Base-by-base conservation (phyloP, 2,797 vertebrate genomes). In the Hydrophis major region DNA sequence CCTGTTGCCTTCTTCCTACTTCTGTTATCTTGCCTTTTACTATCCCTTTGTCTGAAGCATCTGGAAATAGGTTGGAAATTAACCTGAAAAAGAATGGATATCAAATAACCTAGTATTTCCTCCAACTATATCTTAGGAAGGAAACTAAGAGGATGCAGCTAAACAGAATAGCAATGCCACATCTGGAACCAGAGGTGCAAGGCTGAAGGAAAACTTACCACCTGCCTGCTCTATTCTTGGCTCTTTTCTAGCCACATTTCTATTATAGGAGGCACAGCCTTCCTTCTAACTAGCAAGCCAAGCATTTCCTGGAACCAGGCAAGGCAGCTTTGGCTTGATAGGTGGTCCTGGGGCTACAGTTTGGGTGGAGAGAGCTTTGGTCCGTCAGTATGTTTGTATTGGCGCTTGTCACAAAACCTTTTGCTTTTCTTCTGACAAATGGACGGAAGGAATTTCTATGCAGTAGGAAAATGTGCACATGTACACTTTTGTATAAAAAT, bases 291-390 rank as follows among this genome's bases (percentile, higher is more conserved):
- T 12, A 93, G 5, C 94, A 37, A 42, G 92, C 89, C 0, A 91
- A 93, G 93, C 94, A 3, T 5, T 94, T 96, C 93, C 93, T 92
- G 95, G 95, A 95, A 93, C 91, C 90, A 1, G 8, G 94, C 93
- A 92, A 92, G 92, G 78, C n/a, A 0, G 50, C 86, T 63, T 59
- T 5, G 94, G 87, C 96, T 96, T 20, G 91, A 69, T 96, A 96
- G 97, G 97, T 97, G 96, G 96, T 97, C 96, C 95, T 69, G 0
- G 91, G 90, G 94, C 93, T n/a, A 95, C 90, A 63, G 4, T 89
- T 89, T 20, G 93, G 93, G 93, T 63, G 92, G 95, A 16, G 27
- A 95, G 92, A 66, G 93, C 95, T 53, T 0, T 3, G 42, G 94
- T 32, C 78, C 88, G 6, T 28, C 25, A 0, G 0, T 10, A 4